phyloP scores from a whole-genome alignment of 2,797 vertebrate species.

The Chiloscyllium punctatum region DNA sequence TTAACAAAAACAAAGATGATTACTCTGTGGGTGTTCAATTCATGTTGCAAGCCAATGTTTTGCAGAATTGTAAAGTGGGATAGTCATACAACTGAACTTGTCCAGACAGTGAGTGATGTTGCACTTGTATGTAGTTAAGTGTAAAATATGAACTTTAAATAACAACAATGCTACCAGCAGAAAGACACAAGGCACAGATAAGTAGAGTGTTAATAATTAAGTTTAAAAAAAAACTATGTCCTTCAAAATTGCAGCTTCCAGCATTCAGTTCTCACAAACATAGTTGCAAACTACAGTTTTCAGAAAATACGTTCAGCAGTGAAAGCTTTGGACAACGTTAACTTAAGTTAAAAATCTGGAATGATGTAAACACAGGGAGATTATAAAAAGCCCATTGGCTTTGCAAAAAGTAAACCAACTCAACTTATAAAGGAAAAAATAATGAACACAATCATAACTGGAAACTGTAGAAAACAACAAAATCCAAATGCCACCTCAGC shows the following conservation, averaged over 20 bases:
- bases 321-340: neutral
- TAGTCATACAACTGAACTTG: neutral
- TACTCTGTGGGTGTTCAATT: neutral
- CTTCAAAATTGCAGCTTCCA: neutral
- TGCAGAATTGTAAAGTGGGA: neutral
- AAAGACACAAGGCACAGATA: neutral
- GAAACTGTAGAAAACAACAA: neutral
- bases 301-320: neutral
- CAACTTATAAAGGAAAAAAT: conserved; percentile 46
- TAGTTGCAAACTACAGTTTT: no score
- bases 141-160: neutral
- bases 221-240: neutral
- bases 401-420: neutral
- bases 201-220: neutral
- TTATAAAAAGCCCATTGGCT: neutral
- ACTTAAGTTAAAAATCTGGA: neutral
- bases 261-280: no score
- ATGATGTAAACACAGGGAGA: neutral
- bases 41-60: neutral
- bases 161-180: neutral
- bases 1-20: neutral
- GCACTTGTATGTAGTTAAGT: neutral
- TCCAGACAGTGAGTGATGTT: neutral
- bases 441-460: conserved; percentile 51
- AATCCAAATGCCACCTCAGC: neutral